Evolutionary conservation across 2,113 vertebrate genomes (phyloP).

Genomic region (Apteryx owenii): DNA sequence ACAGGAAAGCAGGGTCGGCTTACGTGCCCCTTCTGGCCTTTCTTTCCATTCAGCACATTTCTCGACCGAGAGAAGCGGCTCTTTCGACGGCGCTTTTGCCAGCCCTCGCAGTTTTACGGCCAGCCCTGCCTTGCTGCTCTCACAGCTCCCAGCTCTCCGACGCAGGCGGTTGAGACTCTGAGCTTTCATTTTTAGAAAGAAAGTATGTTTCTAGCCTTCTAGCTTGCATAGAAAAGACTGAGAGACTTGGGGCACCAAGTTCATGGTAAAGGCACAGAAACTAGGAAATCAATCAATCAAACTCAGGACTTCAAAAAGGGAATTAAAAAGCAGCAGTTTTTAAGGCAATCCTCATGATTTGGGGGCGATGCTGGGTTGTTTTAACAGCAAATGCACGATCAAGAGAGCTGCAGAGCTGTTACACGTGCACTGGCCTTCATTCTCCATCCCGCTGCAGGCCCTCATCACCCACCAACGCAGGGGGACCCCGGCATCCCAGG

Average conservation of each 20-base stretch:
- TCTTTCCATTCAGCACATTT: constrained; percentile 28
- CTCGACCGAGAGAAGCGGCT: background rate
- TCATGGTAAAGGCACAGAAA: background rate
- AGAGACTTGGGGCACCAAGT: background rate
- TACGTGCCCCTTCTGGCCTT: constrained; percentile 31
- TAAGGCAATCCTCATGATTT: background rate
- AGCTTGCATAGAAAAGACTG: background rate
- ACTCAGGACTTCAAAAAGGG: background rate
- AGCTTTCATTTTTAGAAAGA: background rate
- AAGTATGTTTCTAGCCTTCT: background rate
- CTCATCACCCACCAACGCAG: background rate
- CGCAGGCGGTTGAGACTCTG: background rate
- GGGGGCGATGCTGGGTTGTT: background rate
- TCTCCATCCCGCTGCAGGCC: background rate
- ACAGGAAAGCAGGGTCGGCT: background rate
- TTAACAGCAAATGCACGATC: background rate
- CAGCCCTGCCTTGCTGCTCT: background rate
- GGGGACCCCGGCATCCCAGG: background rate
- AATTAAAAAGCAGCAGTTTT: background rate
- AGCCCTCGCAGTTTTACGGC: background rate
- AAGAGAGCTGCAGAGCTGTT: background rate
- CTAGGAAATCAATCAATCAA: background rate
- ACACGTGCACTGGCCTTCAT: rapidly evolving
- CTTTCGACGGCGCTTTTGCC: background rate
- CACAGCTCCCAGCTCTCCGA: background rate